Percentiles rank a stretch among this genome's conserved stretches.
phyloP scores from a whole-genome alignment of 2,113 vertebrate species.

The Phyllostomus hastatus region DNA sequence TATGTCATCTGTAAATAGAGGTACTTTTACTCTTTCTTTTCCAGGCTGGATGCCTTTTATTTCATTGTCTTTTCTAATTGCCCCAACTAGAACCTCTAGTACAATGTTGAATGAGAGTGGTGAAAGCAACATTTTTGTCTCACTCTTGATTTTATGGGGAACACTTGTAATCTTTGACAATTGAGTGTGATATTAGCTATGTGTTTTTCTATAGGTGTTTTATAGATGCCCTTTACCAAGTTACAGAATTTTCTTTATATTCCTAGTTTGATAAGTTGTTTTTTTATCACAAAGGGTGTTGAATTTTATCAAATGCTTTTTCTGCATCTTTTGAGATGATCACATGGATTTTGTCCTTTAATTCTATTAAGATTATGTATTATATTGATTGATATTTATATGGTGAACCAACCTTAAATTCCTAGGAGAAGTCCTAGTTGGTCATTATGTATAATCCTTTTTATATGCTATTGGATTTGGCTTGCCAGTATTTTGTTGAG shows the following conservation, averaged over 20 bases:
- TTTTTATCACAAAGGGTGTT: background rate
- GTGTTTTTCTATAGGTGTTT: background rate
- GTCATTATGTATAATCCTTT: background rate
- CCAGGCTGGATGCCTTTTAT: background rate
- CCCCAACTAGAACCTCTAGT: background rate
- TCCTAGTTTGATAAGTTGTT: background rate
- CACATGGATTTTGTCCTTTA: background rate
- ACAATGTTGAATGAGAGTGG: background rate
- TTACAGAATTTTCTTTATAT: background rate
- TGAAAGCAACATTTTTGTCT: background rate
- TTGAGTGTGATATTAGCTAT: background rate
- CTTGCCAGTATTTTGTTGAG: background rate
- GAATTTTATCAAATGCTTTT: constrained; percentile 11
- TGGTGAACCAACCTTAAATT: background rate
- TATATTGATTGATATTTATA: background rate
- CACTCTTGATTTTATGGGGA: background rate
- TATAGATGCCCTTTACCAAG: background rate
- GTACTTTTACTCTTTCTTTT: background rate
- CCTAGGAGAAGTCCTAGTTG: background rate
- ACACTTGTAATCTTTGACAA: background rate
- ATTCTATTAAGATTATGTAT: background rate
- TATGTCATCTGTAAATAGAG: background rate
- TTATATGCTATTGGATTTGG: background rate
- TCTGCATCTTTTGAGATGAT: background rate
- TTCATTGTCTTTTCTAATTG: background rate